phyloP scores from a whole-genome alignment of 2,888 invertebrate genomes.

The Drosophila mimetica region DNA sequence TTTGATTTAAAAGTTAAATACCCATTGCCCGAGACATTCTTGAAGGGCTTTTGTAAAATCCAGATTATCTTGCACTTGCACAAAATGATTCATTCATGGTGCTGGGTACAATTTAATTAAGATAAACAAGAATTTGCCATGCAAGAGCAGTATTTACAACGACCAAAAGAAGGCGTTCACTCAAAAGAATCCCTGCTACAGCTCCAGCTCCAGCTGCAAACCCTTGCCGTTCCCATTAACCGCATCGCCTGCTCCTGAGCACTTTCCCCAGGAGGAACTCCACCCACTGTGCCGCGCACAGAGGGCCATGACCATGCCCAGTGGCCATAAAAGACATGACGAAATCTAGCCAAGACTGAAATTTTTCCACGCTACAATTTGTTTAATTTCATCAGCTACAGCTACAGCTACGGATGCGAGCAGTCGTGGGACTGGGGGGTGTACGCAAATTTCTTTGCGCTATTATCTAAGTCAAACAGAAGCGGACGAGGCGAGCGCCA shows the following conservation, averaged over 20 bases:
- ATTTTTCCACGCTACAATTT: conserved; percentile 73
- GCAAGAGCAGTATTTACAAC: conserved; percentile 8
- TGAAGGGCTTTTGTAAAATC: conserved; percentile 1
- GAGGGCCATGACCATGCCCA: conserved; percentile 30
- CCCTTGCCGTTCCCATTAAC: conserved; percentile 1
- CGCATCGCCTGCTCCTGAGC: neutral
- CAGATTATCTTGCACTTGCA: conserved; percentile 5
- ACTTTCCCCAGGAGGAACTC: neutral
- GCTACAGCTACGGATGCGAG: conserved; percentile 49
- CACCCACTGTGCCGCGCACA: conserved; percentile 15
- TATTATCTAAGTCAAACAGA: conserved; percentile 53
- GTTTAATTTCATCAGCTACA: conserved; percentile 67
- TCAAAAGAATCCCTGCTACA: neutral
- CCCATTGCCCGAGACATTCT: neutral
- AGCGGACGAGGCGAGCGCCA: conserved; percentile 12
- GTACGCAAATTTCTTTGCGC: conserved; percentile 50
- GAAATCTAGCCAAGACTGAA: conserved; percentile 47
- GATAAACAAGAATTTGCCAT: conserved; percentile 18
- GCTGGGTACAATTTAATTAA: conserved; percentile 19
- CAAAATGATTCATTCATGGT: conserved; percentile 25
- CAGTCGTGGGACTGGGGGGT: neutral
- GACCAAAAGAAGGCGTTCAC: conserved; percentile 1
- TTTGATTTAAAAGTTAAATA: neutral
- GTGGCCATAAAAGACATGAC: conserved; percentile 58
- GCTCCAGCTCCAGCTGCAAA: neutral